phyloP scores from a whole-genome alignment of 2,797 vertebrate species.

The Pogonophryne albipinna region DNA sequence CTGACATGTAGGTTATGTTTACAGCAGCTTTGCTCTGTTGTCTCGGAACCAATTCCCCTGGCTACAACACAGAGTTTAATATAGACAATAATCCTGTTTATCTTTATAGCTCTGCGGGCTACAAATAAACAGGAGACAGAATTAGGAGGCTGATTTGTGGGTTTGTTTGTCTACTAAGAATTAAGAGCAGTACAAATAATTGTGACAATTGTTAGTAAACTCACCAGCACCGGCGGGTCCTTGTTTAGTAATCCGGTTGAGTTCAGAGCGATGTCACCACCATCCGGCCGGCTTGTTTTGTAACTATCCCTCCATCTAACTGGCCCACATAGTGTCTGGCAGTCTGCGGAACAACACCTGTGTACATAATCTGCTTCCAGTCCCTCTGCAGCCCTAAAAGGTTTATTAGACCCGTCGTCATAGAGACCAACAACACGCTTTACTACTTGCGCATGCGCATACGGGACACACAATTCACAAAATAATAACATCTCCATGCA shows the following conservation, averaged over 20 bases:
- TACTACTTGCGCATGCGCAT: conserved; percentile 75
- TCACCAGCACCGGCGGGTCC: conserved; percentile 55
- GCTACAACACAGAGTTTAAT: background rate
- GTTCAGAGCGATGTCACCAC: background rate
- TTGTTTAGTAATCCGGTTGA: conserved; percentile 21
- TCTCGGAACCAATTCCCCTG: background rate
- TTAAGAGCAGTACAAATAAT: background rate
- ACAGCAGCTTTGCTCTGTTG: background rate
- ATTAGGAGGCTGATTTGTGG: background rate
- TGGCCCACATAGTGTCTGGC: conserved; percentile 33
- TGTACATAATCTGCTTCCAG: conserved; percentile 76
- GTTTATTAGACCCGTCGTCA: conserved; percentile 80
- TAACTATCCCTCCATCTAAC: conserved; percentile 25
- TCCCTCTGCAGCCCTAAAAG: conserved; percentile 58
- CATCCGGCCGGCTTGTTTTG: background rate
- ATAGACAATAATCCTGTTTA: background rate
- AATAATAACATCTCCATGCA: background rate
- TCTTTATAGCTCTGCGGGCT: background rate
- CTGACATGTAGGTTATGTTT: background rate
- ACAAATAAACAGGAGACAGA: background rate
- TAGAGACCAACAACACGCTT: conserved; percentile 83
- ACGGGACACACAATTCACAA: background rate
- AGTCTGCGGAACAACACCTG: conserved; percentile 55
- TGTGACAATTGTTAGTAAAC: conserved; percentile 26
- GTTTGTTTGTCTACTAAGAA: background rate